Conservation (phyloP, 2,888 invertebrate species). For the Anticlea derivata region DNA sequence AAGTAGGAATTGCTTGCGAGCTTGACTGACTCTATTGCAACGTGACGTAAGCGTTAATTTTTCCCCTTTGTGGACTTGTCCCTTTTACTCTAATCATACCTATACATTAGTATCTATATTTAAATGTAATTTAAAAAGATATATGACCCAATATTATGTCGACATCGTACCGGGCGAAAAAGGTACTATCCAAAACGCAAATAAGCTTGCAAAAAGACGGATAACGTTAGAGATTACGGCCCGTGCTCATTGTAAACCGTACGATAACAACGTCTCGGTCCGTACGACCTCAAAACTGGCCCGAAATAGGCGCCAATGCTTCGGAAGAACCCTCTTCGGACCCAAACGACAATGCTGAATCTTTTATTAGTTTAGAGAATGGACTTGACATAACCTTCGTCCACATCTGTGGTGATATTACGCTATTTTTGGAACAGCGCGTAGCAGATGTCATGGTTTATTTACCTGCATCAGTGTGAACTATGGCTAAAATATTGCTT, state of each 20-base stretch:
- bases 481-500: too few relatives aligned
- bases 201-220: conserved; percentile 39
- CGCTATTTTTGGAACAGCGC: neutral
- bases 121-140: too few relatives aligned
- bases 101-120: too few relatives aligned
- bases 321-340: conserved; percentile 69
- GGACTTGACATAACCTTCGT: conserved; percentile 80
- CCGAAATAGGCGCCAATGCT: conserved; percentile 60
- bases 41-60: too few relatives aligned
- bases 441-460: conserved; percentile 1
- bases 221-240: conserved; percentile 49
- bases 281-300: conserved; percentile 59
- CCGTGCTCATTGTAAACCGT: conserved; percentile 62
- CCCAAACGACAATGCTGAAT: conserved; percentile 78
- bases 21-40: too few relatives aligned
- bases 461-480: conserved; percentile 6
- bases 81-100: too few relatives aligned
- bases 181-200: conserved; percentile 17
- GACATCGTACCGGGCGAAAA: neutral
- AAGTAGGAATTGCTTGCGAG: too few relatives aligned
- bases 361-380: conserved; percentile 82
- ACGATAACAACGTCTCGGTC: conserved; percentile 66
- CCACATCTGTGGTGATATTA: conserved; percentile 81
- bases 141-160: conserved; percentile 3
- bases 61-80: too few relatives aligned